Conservation (phyloP, 1,140 invertebrate genomes). For the Trinorchestia longiramus region DNA sequence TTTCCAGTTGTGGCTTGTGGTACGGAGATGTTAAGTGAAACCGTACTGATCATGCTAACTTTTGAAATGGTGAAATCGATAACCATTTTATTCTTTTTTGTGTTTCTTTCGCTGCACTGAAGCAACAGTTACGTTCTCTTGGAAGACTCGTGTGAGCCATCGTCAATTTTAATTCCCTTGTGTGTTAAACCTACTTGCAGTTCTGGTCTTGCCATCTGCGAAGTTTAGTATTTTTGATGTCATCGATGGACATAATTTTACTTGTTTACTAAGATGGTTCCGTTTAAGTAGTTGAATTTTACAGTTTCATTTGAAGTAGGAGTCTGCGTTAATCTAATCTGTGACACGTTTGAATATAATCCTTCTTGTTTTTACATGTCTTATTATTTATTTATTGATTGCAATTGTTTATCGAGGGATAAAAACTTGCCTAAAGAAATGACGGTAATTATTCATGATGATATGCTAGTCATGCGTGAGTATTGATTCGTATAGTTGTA, state of each 20-base stretch:
- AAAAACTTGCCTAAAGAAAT: not conserved
- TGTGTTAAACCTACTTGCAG: not conserved
- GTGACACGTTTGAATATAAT: not conserved
- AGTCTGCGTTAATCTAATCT: not conserved
- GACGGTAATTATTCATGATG: not conserved
- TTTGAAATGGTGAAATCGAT: not conserved
- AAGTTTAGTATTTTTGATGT: not conserved
- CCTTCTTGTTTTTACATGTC: too few relatives aligned
- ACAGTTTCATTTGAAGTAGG: not conserved
- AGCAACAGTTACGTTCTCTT: too few relatives aligned
- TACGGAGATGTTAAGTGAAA: not conserved
- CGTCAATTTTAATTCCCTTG: not conserved
- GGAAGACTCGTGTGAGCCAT: too few relatives aligned
- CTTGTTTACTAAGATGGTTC: not conserved
- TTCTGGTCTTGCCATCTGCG: not conserved
- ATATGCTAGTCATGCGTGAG: not conserved
- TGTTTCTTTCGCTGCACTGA: not conserved
- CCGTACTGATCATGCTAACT: not conserved
- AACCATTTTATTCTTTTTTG: not conserved
- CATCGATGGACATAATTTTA: not conserved
- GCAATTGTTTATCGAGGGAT: not conserved
- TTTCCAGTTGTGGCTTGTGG: not conserved
- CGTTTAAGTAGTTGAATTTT: not conserved
- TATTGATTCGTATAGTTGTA: not conserved
- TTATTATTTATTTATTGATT: not conserved